Evolutionary conservation across 2,888 invertebrate genomes (phyloP), one percentile per base, ranked within the genome.

Genomic region (Ectropis crepuscularia): DNA sequence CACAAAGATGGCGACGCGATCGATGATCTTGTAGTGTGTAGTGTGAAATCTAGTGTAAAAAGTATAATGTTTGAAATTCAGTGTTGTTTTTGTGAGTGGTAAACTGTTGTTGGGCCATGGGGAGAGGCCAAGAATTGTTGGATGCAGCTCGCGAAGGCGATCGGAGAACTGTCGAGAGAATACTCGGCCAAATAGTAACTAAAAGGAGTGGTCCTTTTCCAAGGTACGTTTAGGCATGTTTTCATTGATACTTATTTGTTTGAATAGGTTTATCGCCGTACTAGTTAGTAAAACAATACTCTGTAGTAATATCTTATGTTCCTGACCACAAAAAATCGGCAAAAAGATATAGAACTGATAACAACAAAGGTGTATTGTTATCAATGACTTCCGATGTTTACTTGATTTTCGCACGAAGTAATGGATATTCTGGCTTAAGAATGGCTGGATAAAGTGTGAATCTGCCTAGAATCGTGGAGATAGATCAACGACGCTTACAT

Each of bases 71-170:
- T 79, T 85, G 74, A 74, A 79, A 79, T 75, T 81, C 76, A 86
- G 90, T 93, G 91, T 92, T 88, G 89, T 90, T 93, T 92, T 90
- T 86, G 85, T 89, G 88, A 83, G 85, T 89, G 85, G 79, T 83
- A 79, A 79, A 77, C 70, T 74, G 80, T 86, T 87, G 82, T 90
- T 89, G 90, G 92, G 90, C 87, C 86, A 99, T 99, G 98, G 98
- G 98, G 87, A 98, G 98, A 93, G 98, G 99, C 92, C 98, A 98
- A 92, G 98, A 99, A 93, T 95, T 99, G 90, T 94, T 99, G 89
- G 98, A 99, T 87, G 99, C 98, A 78, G 98, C 98, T 76, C 95
- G 98, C 81, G 97, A 96, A 93, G 99, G 98, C 85, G 97, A 98
- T 91, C 95, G 96, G 81, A 94, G 95, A 76, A 95, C 96, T 79